Base-by-base conservation (phyloP, 1,140 invertebrate genomes). In the Nixonia krombeini region DNA sequence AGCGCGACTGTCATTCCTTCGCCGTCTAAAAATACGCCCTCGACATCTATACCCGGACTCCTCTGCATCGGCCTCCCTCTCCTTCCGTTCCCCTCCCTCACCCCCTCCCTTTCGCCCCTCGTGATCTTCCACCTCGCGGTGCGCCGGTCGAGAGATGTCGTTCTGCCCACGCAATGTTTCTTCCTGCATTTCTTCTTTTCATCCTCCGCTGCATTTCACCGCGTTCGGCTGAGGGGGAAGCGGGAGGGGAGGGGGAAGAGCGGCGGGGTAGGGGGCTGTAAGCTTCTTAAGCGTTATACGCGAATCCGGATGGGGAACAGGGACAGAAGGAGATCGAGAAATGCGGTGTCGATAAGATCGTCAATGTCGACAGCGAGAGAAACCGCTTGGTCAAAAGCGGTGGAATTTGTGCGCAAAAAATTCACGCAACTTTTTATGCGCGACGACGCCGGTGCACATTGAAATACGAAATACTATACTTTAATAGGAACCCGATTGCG, bases 1-100 rank as follows among this genome's bases (percentile, higher is more conserved):
- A 74, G 74, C 75, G 73, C 73, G 73, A 75, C 74, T 79, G 77
- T 79, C 78, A 78, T 80, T 79, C 77, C 73, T 72, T 65, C 61
- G 61, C 64, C 61, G 53, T 68, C 78, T 80, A 80, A 78, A 78
- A 80, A 80, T 80, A 80, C 69, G 56, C 41, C 53, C 47, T 51
- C 56, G 41, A 51, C 47, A 45, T 40, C 37, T 18, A 18, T 12
- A 21, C 17, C 33, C 29, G 12, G 9, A 13, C 10, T 13, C 33
- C 10, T 35, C 33, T 35, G 33, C 33, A 35, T 13, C 33, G 33
- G 13, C n/a, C 7, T 35, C 33, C 12, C 9, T 31, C 29, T 31
- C 29, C 12, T n/a, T n/a, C n/a, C n/a, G n/a, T n/a, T n/a, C n/a
- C n/a, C n/a, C n/a, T n/a, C n/a, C n/a, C n/a, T n/a, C n/a, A n/a